Percentiles rank a stretch among this genome's conserved stretches.
These are phyloP conservation scores for Brachionus calyciflorus DNA, from an alignment of 1,140 invertebrate species.

Conservation along the genomic window DNA sequence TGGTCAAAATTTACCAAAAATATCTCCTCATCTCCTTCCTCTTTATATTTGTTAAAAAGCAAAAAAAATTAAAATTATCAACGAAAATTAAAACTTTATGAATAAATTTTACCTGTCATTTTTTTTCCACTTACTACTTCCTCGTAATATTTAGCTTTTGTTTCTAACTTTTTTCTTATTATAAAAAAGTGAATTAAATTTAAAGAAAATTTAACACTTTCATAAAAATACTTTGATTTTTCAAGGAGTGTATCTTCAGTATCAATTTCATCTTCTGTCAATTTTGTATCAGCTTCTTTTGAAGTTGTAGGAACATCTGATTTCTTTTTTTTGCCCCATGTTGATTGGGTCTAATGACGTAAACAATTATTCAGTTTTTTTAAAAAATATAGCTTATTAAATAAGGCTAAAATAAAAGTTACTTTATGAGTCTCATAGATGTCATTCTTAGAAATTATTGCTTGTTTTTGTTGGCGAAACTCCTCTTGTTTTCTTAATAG, in stretches of 20 bases:
- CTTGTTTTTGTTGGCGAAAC: constrained; percentile 14
- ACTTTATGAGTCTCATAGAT: constrained; percentile 24
- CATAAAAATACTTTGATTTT: neutral
- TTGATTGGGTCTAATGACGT: constrained; percentile 17
- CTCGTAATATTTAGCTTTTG: constrained; percentile 42
- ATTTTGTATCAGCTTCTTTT: neutral
- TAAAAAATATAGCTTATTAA: neutral
- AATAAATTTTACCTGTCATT: neutral
- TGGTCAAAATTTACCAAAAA: constrained; percentile 30
- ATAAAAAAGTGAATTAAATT: neutral
- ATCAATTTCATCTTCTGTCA: neutral
- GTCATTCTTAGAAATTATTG: neutral
- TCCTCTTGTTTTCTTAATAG: constrained; percentile 30
- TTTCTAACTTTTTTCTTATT: constrained; percentile 27
- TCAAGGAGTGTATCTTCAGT: constrained; percentile 9
- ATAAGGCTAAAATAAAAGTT: neutral
- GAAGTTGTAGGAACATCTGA: neutral
- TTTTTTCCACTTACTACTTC: constrained; percentile 38
- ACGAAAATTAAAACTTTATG: neutral
- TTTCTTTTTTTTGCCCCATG: constrained; percentile 44
- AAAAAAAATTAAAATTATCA: too few species aligned
- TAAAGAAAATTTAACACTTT: neutral
- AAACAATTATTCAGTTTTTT: too few species aligned
- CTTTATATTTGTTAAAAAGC: neutral
- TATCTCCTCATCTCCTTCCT: constrained; percentile 40